A percentile compares a stretch with the other conserved stretches of the same genome.
These are phyloP conservation scores for Acanthiza pusilla DNA, from an alignment of 2,797 vertebrate genomes.

Conservation along the genomic window DNA sequence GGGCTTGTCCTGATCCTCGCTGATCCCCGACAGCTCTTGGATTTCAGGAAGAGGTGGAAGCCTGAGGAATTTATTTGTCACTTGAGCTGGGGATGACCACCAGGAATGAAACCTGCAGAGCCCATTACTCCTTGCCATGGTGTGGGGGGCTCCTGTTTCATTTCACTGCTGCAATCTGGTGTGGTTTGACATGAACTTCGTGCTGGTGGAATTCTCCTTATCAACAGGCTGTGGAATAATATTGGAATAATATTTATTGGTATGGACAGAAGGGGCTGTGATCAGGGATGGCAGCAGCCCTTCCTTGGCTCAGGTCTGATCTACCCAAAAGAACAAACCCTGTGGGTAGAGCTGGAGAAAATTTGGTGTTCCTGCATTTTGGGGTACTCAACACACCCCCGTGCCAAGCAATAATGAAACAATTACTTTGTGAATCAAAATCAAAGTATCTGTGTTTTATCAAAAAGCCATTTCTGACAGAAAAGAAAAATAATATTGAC, in stretches of 20 bases:
- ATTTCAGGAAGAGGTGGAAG: conserved; percentile 55
- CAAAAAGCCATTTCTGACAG: neutral
- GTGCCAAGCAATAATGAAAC: neutral
- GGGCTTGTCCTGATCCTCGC: conserved; percentile 35
- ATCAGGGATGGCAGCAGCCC: neutral
- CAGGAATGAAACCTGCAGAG: conserved; percentile 39
- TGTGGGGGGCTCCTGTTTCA: neutral
- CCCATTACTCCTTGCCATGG: neutral
- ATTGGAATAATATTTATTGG: neutral
- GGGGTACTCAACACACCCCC: neutral
- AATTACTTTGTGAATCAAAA: neutral
- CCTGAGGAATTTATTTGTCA: conserved; percentile 60
- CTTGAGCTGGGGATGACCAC: conserved; percentile 51
- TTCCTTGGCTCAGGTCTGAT: neutral
- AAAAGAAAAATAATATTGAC: neutral
- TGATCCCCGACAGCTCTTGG: conserved; percentile 49
- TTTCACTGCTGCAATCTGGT: neutral
- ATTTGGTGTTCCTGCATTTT: neutral
- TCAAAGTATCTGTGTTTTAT: neutral
- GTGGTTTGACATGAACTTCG: neutral
- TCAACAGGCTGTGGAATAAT: neutral
- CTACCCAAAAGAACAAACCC: neutral
- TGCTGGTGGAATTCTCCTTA: neutral
- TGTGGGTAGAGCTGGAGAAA: neutral
- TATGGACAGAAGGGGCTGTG: neutral